Base-by-base conservation (phyloP, 1,140 invertebrate species). In the Drosophila bocki region DNA sequence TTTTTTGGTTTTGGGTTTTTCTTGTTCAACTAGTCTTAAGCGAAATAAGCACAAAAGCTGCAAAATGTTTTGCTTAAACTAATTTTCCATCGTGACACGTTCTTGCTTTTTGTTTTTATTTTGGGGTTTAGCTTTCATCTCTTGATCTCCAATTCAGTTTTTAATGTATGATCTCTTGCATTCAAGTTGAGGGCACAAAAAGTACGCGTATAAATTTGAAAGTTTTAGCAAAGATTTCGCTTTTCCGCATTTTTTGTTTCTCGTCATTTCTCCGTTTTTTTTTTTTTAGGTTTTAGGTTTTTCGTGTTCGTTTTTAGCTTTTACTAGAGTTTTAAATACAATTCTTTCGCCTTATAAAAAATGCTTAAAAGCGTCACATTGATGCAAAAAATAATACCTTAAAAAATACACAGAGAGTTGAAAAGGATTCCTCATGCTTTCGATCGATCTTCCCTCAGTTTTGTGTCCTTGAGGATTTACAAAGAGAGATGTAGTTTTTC, bases 21-120 rank as follows among this genome's bases (percentile, higher is more conserved):
- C 74, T 91, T 87, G 72, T 87, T 91, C 81, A 91, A 84, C 88
- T 91, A 91, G 83, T 91, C 85, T 83, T 91, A 91, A 91, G 88
- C 88, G 83, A 91, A 91, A 91, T 87, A 91, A 91, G 88, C 88
- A 91, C 83, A 91, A 91, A 91, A 91, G 88, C 88, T 87, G 88
- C 81, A 88, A 91, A 91, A 87, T 85, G 62, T 91, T 80, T 91
- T 91, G 88, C 75, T 87, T 91, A 91, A 87, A 91, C 81, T 91
- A 86, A 75, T 70, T 61, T 82, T 75, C 70, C 58, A 62, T 78
- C 69, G 60, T 62, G 35, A 74, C 47, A 19, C 45, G 37, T 37
- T 48, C 71, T 54, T 61, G 15, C 48, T 61, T 64, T 35, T 50
- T 35, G 61, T 41, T 67, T 67, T 82, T 44, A 26, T 35, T 56